These are phyloP conservation scores for Macropis europaea DNA, from an alignment of 2,888 invertebrate genomes.

Conservation along the genomic window DNA sequence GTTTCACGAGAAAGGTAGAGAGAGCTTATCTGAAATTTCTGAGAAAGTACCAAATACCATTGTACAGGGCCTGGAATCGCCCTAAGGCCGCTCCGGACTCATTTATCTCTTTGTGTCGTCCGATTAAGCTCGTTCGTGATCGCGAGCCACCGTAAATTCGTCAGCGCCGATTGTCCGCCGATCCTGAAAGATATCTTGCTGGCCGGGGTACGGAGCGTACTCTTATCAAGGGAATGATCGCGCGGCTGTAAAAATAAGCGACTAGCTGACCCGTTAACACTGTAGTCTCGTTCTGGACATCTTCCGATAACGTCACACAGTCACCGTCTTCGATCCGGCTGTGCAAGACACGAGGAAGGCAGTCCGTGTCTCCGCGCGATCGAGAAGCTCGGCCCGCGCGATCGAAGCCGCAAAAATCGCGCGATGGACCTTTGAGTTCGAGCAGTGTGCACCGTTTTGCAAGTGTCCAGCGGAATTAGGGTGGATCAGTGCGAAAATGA, in stretches of 20 bases:
- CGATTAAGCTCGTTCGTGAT: too few relatives aligned
- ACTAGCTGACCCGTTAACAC: conserved; percentile 53
- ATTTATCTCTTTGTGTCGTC: too few relatives aligned
- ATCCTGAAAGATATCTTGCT: conserved; percentile 37
- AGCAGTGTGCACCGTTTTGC: conserved; percentile 4
- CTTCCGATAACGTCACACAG: conserved; percentile 60
- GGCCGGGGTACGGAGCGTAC: background rate
- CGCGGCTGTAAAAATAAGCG: conserved; percentile 44
- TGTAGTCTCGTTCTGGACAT: conserved; percentile 62
- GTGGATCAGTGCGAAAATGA: background rate
- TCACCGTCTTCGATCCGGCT: conserved; percentile 44
- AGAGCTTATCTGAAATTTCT: too few relatives aligned
- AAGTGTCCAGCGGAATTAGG: conserved; percentile 1
- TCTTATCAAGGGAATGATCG: conserved; percentile 50
- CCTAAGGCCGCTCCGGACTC: too few relatives aligned
- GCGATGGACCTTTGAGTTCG: conserved; percentile 47
- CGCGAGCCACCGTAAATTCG: background rate
- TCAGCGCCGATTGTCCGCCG: background rate
- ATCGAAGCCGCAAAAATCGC: conserved; percentile 24
- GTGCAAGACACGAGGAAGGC: conserved; percentile 26
- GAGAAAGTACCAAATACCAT: too few relatives aligned
- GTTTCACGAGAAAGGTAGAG: too few relatives aligned
- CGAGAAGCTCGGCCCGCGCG: conserved; percentile 26
- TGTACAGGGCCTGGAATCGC: too few relatives aligned
- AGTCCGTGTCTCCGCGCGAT: conserved; percentile 25